Percentiles rank a stretch among this genome's conserved stretches.
Conservation (phyloP, 2,113 vertebrate species). For the Phyllostomus discolor region DNA sequence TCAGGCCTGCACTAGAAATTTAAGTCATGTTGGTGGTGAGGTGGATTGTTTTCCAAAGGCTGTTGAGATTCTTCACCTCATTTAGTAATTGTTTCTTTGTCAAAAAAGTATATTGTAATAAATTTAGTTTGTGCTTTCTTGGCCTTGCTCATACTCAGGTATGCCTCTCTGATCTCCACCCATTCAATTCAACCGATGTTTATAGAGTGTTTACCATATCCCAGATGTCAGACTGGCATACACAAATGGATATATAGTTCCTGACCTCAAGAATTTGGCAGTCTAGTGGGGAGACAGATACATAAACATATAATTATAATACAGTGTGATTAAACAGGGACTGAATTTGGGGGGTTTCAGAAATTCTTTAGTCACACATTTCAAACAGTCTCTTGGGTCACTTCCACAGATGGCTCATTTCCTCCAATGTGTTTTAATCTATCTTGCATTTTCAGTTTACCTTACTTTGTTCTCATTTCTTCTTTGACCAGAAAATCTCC, state of each 20-base stretch:
- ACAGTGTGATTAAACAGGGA: neutral
- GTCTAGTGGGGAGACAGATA: conserved; percentile 1
- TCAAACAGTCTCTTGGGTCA: conserved; percentile 50
- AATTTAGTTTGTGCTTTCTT: neutral
- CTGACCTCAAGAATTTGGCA: conserved; percentile 41
- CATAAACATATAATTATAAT: conserved; percentile 24
- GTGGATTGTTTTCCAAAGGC: neutral
- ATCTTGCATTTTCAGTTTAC: conserved; percentile 15
- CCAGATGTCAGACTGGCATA: neutral
- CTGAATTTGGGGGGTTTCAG: conserved; percentile 45
- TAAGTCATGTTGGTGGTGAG: neutral
- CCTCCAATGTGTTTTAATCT: conserved; percentile 42
- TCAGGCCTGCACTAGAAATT: neutral
- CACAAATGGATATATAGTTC: neutral
- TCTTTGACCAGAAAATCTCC: conserved; percentile 41
- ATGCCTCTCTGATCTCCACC: neutral
- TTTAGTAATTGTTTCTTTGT: neutral
- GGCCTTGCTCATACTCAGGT: neutral
- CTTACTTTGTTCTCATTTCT: conserved; percentile 17
- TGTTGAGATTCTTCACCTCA: neutral
- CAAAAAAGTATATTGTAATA: neutral
- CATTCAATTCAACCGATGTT: neutral
- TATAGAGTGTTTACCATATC: neutral
- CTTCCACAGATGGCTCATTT: conserved; percentile 57
- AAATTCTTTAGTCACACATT: conserved; percentile 59